A percentile compares a stretch with the other conserved stretches of the same genome.
These are phyloP conservation scores for Ardeotis arabs DNA, from an alignment of 2,113 vertebrate genomes.

Conservation along the genomic window DNA sequence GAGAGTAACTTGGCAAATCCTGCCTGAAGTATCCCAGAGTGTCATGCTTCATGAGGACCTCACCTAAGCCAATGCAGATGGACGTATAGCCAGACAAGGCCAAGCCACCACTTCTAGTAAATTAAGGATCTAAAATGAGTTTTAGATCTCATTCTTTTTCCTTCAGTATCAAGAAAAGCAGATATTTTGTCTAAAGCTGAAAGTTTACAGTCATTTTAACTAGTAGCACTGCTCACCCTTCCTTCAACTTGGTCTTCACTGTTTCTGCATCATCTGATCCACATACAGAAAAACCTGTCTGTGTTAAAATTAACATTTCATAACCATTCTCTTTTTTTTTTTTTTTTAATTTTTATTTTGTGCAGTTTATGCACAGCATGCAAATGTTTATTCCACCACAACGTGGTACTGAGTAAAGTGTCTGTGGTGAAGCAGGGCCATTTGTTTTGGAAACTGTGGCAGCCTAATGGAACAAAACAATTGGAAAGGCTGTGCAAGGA, in stretches of 20 bases:
- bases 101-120: background rate
- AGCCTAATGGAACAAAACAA: background rate
- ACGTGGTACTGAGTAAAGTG: background rate
- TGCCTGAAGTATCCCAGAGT: background rate
- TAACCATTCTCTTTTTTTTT: background rate
- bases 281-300: background rate
- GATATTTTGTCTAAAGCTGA: background rate
- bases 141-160: background rate
- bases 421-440: accelerated
- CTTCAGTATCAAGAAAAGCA: background rate
- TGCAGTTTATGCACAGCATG: accelerated
- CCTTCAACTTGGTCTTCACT: background rate
- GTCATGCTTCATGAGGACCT: background rate
- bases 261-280: background rate
- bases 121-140: background rate
- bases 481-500: accelerated
- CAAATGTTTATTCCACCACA: background rate
- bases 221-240: background rate
- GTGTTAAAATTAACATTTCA: background rate
- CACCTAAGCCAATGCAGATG: background rate
- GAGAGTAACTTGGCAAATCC: background rate
- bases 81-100: background rate
- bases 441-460: background rate
- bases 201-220: background rate
- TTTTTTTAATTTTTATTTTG: background rate